Evolutionary conservation across 30 jellyfish, hydroid and myxozoan genomes (phyloP), one percentile per base, ranked within the genome.

Genomic region (Nemopilema nomurai): DNA sequence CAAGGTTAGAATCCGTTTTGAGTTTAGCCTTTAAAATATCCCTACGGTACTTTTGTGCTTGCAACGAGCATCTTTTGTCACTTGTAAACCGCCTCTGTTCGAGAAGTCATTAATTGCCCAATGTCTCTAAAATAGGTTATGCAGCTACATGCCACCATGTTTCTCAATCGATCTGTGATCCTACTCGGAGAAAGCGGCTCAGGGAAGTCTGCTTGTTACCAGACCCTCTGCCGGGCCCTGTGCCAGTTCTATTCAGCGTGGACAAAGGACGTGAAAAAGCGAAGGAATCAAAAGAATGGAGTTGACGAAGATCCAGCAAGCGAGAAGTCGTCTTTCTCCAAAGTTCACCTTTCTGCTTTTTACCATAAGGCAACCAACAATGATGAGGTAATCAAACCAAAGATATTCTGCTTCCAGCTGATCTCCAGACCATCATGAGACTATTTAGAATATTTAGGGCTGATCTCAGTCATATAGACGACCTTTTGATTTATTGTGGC

Each of bases 221-320:
- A 79, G 71, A 90, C 97, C 49, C 91, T 90, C 0, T 83, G 88
- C 25, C 88, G 97, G 4, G 86, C 97, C 1, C 62, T 90, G 57
- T 90, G 92, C 62, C 97, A 90, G 91, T 90, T 90, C 83, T 84
- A 79, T 68, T 90, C 94, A 50, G 71, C 88, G 0, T 90, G 97
- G 97, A 67, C 89, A 16, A 79, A 82, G 53, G 91, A 83, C 24
- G 85, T 82, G 31, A 82, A 82, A 57, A 82, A 68, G 20, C 69
- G 85, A 71, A 28, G 85, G 27, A 17, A 49, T 21, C 49, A 62
- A 77, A 62, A 22, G 52, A 50, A 62, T 25, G 81, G 75, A 6
- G 16, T 26, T 21, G 16, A 49, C 24, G 65, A 31, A 22, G 70
- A 65, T 9, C 30, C 1, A 1, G 74, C 27, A 8, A 26, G 52